Percentiles rank a stretch among this genome's conserved stretches.
These are phyloP conservation scores for Dioctria linearis DNA, from an alignment of 2,888 invertebrate species.

Conservation along the genomic window DNA sequence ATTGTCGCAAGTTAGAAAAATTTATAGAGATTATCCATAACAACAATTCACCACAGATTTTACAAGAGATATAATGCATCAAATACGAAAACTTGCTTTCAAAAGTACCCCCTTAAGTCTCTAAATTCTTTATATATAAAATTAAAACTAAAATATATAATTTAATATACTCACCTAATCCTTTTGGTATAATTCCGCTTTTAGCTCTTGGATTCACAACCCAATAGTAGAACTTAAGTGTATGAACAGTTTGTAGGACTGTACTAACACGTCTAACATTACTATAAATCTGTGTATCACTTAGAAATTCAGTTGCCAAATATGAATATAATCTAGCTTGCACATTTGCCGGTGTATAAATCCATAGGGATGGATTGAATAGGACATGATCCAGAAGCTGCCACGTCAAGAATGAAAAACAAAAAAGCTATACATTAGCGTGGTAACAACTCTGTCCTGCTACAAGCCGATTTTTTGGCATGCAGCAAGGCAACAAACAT, in stretches of 20 bases:
- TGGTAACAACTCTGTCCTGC: constrained; percentile 73
- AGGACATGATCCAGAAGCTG: constrained; percentile 99
- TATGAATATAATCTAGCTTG: constrained; percentile 97
- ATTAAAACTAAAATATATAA: too few species aligned
- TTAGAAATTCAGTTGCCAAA: constrained; percentile 98
- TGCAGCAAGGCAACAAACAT: constrained; percentile 63
- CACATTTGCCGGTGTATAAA: constrained; percentile 96
- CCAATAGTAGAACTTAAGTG: constrained; percentile 99
- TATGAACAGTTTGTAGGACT: constrained; percentile 97
- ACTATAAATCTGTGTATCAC: constrained; percentile 97
- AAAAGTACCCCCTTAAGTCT: too few species aligned
- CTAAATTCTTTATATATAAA: neutral
- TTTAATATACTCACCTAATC: constrained; percentile 80
- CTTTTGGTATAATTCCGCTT: constrained; percentile 96
- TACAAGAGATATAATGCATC: too few species aligned
- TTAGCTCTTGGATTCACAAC: constrained; percentile 95
- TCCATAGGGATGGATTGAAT: constrained; percentile 99
- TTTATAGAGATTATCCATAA: too few species aligned
- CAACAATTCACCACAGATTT: too few species aligned
- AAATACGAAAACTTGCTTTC: too few species aligned
- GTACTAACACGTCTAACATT: constrained; percentile 97
- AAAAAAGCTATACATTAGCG: constrained; percentile 86
- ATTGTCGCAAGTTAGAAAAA: too few species aligned
- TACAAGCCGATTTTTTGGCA: constrained; percentile 70
- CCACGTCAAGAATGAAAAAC: constrained; percentile 91